Conservation (phyloP, 2,113 vertebrate genomes). For the Pleuronectes platessa region DNA sequence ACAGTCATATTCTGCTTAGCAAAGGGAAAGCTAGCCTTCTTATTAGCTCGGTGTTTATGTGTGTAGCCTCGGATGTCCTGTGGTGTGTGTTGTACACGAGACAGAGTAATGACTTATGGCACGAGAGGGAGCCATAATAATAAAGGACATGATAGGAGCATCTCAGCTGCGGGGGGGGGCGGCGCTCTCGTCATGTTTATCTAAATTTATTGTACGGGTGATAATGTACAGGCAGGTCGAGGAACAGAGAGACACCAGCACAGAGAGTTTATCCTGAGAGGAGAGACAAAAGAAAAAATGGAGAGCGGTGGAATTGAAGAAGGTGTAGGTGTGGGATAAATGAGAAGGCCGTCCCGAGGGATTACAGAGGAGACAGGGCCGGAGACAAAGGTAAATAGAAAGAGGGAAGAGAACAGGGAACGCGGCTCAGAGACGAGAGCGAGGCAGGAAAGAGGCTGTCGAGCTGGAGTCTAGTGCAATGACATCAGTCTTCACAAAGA, state of each 20-base stretch:
- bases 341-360: constrained; percentile 38
- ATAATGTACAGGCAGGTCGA: constrained; percentile 10
- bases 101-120: constrained; percentile 33
- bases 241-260: constrained; percentile 27
- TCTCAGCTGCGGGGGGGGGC: not conserved
- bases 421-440: constrained; percentile 11
- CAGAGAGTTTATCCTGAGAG: constrained; percentile 31
- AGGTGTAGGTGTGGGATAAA: constrained; percentile 51
- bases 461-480: constrained; percentile 35
- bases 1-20: not conserved
- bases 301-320: constrained; percentile 22
- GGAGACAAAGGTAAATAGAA: constrained; percentile 62
- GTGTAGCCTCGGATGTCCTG: constrained; percentile 16
- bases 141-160: constrained; percentile 22
- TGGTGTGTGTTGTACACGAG: constrained; percentile 32
- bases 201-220: constrained; percentile 21
- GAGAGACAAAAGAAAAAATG: constrained; percentile 4
- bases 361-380: constrained; percentile 30
- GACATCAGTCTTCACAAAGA: constrained; percentile 59
- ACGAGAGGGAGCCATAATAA: constrained; percentile 49
- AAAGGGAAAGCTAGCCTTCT: not conserved
- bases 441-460: constrained; percentile 8
- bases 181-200: constrained; percentile 18
- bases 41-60: constrained; percentile 49
- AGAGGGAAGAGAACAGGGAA: constrained; percentile 11